Evolutionary conservation across 2,797 vertebrate genomes (phyloP).

Genomic region (Petrocephalus schoutedeni): DNA sequence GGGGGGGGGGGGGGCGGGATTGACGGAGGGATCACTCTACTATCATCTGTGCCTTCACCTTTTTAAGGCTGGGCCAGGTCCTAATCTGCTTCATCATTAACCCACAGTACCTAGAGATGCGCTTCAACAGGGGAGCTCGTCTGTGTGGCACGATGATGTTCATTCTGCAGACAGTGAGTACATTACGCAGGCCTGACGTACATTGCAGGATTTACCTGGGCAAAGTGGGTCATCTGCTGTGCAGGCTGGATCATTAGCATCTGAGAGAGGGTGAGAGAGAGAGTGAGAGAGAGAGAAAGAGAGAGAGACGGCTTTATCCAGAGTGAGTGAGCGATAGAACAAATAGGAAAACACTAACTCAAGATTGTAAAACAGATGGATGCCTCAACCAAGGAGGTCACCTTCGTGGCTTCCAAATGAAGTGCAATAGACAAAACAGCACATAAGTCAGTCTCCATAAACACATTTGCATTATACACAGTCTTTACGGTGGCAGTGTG

Average conservation of each 20-base stretch:
- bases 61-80: neutral
- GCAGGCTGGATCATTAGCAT: neutral
- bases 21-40: neutral
- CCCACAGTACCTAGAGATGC: constrained; percentile 84
- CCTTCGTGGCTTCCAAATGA: neutral
- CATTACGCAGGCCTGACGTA: neutral
- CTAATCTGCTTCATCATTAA: constrained; percentile 31
- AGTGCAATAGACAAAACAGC: neutral
- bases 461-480: neutral
- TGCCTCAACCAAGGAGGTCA: no score
- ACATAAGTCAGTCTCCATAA: neutral
- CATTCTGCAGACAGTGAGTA: constrained; percentile 86
- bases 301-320: no score
- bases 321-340: neutral
- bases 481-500: neutral
- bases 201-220: neutral
- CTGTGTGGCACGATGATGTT: constrained; percentile 80
- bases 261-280: neutral
- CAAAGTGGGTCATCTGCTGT: neutral
- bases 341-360: no score
- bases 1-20: no score
- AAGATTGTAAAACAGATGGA: no score
- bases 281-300: no score
- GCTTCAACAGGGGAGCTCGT: constrained; percentile 80
- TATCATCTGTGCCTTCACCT: neutral